Conservation (phyloP, 2,113 vertebrate genomes). For the Dromas ardeola region DNA sequence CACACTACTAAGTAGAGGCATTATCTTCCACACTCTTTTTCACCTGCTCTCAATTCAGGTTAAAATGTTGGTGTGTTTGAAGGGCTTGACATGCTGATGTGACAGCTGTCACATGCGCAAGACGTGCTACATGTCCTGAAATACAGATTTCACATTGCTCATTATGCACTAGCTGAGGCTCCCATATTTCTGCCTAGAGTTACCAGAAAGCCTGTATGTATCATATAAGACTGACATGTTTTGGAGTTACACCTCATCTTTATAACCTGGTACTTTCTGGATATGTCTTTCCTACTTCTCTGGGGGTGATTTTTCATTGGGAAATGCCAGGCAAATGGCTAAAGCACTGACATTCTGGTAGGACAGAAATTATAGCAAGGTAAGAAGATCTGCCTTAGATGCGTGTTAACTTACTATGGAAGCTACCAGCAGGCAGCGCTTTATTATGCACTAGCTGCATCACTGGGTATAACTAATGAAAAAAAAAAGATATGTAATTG, state of each 20-base stretch:
- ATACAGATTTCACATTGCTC: not conserved
- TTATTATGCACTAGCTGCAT: not conserved
- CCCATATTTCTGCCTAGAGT: not conserved
- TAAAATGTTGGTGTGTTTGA: not conserved
- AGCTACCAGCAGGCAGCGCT: not conserved
- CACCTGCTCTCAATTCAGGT: not conserved
- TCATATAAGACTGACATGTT: not conserved
- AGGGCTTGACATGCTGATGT: not conserved
- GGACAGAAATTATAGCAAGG: not conserved
- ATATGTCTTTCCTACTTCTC: not conserved
- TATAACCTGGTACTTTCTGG: not conserved
- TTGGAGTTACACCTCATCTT: not conserved
- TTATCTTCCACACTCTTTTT: not conserved
- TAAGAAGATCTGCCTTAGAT: not conserved
- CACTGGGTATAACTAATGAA: not conserved
- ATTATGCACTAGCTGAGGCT: not conserved
- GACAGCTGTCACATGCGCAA: not conserved
- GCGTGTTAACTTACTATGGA: not conserved
- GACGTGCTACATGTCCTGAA: not conserved
- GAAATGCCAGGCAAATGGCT: not conserved
- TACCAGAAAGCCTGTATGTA: not conserved
- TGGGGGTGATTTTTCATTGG: not conserved
- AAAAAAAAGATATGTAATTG: not conserved
- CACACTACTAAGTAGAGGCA: not conserved
- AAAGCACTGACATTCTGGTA: not conserved